Conservation (phyloP, 2,888 invertebrate species). For the Eilema depressum region DNA sequence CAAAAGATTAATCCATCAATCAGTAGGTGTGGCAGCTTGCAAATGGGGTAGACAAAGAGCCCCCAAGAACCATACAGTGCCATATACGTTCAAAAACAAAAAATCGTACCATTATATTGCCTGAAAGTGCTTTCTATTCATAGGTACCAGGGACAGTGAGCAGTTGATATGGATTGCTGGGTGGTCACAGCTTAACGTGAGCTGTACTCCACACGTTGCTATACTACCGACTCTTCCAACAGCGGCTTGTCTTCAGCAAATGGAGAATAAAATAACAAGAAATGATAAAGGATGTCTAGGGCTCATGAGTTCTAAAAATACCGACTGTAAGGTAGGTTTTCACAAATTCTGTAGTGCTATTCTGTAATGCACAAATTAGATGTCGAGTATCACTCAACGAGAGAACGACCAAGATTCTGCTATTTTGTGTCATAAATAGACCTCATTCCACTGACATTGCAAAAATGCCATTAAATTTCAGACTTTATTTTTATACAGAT, state of each 20-base stretch:
- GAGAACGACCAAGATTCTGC: background rate
- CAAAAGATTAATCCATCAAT: too few relatives aligned
- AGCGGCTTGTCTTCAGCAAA: constrained; percentile 18
- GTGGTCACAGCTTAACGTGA: constrained; percentile 74
- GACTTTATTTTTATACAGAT: too few relatives aligned
- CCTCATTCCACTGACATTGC: too few relatives aligned
- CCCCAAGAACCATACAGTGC: too few relatives aligned
- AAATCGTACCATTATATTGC: too few relatives aligned
- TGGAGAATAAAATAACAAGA: background rate
- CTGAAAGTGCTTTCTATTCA: background rate
- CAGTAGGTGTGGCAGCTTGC: too few relatives aligned
- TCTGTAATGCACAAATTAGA: background rate
- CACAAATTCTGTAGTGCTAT: background rate
- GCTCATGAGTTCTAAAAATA: constrained; percentile 77
- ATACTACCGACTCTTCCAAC: constrained; percentile 85
- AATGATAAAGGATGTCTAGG: constrained; percentile 84
- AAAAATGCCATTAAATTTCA: too few relatives aligned
- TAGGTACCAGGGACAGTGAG: constrained; percentile 27
- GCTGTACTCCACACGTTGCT: constrained; percentile 82
- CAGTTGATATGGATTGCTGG: constrained; percentile 71
- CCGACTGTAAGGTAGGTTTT: constrained; percentile 79
- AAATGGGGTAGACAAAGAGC: too few relatives aligned
- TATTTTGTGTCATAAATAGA: too few relatives aligned
- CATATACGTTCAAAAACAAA: background rate
- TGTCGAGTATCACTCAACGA: background rate